Base-by-base conservation (phyloP, 2,113 vertebrate species). In the Leuciscus idus region DNA sequence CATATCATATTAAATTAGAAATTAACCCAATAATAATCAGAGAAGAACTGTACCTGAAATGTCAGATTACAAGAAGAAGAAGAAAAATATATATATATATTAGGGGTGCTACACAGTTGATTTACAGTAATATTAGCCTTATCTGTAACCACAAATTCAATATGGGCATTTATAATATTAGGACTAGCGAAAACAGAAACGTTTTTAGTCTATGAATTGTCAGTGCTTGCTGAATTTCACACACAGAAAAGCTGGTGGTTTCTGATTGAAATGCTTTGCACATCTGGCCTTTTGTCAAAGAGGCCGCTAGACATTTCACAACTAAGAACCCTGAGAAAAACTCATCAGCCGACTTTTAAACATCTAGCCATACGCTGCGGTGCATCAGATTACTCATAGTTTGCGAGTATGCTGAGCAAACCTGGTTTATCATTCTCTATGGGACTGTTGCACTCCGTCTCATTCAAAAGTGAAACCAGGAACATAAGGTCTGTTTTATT, bases 301-400 rank as follows among this genome's bases (percentile, higher is more conserved):
- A 72, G 6, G n/a, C 17, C 4, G 64, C 28, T n/a, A 70, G 50
- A 74, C 82, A 23, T 83, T 83, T 73, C 50, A 28, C 50, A 59
- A 13, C 82, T 73, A 57, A 73, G 50, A 84, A 72, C 43, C 64
- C 82, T 43, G 66, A 73, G 82, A 73, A 84, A 73, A 84, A 73
- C 82, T 68, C 19, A 55, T 36, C 17, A 6, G 55, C 28, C 5
- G 6, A 39, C 19, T 73, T 43, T 72, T n/a, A 83, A 72, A 73
- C 68, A 28, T 43, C 52, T 19, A 73, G 50, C 66, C 26, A 19
- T 33, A 70, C 6, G 30, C 43, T 68, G 26, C 10, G 59, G 39
- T 21, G 28, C 15, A 68, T 68, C 26, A 52, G 66, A 84, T 73
- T 6, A 17, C 59, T 64, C 59, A 64, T 59, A 79, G 55, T 79